Conservation (phyloP, 2,888 invertebrate genomes). For the Cybosia mesomella region DNA sequence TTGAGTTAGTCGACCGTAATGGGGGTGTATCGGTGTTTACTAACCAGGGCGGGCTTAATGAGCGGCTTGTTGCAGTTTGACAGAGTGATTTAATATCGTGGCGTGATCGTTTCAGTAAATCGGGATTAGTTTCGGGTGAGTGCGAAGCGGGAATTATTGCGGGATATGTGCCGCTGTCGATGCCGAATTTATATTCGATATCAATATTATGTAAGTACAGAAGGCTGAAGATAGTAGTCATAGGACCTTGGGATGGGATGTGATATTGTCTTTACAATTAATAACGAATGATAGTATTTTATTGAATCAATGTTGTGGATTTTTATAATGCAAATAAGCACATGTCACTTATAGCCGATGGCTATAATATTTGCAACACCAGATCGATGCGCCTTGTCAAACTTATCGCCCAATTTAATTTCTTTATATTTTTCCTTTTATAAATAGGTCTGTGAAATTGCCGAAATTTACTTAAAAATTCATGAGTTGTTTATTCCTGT, state of each 20-base stretch:
- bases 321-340: no score
- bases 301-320: no score
- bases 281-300: no score
- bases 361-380: no score
- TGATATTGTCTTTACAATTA: not conserved
- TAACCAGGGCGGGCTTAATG: constrained; percentile 75
- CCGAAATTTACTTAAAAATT: no score
- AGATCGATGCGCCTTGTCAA: no score
- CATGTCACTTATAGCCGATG: no score
- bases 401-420: no score
- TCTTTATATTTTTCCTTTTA: no score
- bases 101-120: constrained; percentile 81
- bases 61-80: constrained; percentile 82
- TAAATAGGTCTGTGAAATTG: no score
- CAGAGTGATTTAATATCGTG: constrained; percentile 82
- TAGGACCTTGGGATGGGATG: not conserved
- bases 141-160: constrained; percentile 77
- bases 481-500: no score
- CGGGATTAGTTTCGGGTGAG: constrained; percentile 78
- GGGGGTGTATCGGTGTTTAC: constrained; percentile 72
- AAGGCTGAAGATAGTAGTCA: constrained; percentile 29
- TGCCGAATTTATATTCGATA: constrained; percentile 61
- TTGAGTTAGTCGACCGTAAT: constrained; percentile 69
- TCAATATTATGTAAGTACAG: constrained; percentile 47
- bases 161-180: constrained; percentile 64